Conservation (phyloP, 64 coral and sea anemone species). For the Trachythela sp. region DNA sequence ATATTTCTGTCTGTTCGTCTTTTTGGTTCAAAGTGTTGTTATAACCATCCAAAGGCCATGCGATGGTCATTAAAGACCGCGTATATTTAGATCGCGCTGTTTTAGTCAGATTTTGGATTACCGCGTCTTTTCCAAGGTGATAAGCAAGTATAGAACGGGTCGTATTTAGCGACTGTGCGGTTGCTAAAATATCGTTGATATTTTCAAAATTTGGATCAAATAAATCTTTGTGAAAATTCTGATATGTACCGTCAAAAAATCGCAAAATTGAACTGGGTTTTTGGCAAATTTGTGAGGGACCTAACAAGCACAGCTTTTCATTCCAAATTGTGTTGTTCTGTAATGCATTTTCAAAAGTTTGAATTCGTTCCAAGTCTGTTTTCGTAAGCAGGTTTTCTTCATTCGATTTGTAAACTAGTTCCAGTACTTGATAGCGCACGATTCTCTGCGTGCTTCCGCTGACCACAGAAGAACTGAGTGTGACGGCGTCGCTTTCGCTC, state of each 20-base stretch:
- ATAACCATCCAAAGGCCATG: neutral
- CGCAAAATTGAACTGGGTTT: slow-evolving; percentile 42
- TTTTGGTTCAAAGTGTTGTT: neutral
- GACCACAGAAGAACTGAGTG: neutral
- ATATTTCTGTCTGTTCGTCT: neutral
- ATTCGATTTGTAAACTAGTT: slow-evolving; percentile 48
- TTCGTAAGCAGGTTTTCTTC: slow-evolving; percentile 39
- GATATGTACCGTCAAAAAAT: slow-evolving; percentile 62
- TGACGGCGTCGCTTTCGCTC: neutral
- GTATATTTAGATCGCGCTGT: slow-evolving; percentile 57
- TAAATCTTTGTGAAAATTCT: neutral
- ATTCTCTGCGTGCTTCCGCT: neutral
- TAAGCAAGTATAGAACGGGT: slow-evolving; percentile 16
- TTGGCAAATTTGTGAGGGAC: neutral
- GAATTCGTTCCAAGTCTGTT: slow-evolving; percentile 31
- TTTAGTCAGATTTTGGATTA: neutral
- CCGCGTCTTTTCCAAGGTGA: slow-evolving; percentile 39
- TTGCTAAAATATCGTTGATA: slow-evolving; percentile 30
- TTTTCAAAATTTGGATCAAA: slow-evolving; percentile 53
- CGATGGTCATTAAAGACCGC: slow-evolving; percentile 23
- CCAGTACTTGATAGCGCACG: neutral
- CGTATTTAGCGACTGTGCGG: neutral
- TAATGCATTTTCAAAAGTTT: slow-evolving; percentile 15
- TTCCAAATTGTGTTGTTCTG: slow-evolving; percentile 33
- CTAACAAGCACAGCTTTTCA: slow-evolving; percentile 34